Evolutionary conservation across 2,888 invertebrate genomes (phyloP), one percentile per base, ranked within the genome.

Genomic region (Meiosimyza decipiens): DNA sequence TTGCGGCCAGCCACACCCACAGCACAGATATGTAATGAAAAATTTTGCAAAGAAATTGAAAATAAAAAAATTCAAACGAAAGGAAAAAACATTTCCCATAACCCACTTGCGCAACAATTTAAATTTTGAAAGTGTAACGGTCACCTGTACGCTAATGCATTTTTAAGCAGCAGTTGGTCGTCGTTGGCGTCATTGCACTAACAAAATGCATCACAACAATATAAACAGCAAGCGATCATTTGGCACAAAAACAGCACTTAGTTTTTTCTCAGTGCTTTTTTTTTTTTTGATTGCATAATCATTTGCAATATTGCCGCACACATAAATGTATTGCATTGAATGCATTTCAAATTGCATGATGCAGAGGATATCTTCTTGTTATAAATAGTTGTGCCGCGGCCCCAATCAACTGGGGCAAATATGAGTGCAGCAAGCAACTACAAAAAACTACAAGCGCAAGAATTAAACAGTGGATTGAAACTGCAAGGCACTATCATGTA

Each of bases 111-210:
- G 18, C 64, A 50, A 64, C 50, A 18, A 49, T 64, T 64, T 16
- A 49, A 50, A 50, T 49, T 64, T 33, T 60, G 50, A 64, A 64
- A 64, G 64, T 64, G 64, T 40, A 64, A 64, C 64, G 59, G 59
- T 60, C 59, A 62, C 28, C 40, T 40, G 33, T 40, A 40, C 13
- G 16, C 62, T 16, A 62, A 62, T 40, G 22, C 60, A 60, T 13
- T 54, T 51, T 4, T 51, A n/a, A 51, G 51, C 51, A 51, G 5
- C 51, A 51, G 51, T n/a, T 40, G 16, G 54, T 16, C 5, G 54
- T 54, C 16, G 54, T n/a, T 51, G 51, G 18, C 55, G 18, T 16
- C 6, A 12, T 55, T 9, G 9, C 6, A 7, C 1, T 2, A 40
- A 40, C 6, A 40, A 9, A 40, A 40, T 40, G 40, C 40, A 40